Evolutionary conservation across 1,140 invertebrate genomes (phyloP).

Genomic region (Halictus rubicundus): DNA sequence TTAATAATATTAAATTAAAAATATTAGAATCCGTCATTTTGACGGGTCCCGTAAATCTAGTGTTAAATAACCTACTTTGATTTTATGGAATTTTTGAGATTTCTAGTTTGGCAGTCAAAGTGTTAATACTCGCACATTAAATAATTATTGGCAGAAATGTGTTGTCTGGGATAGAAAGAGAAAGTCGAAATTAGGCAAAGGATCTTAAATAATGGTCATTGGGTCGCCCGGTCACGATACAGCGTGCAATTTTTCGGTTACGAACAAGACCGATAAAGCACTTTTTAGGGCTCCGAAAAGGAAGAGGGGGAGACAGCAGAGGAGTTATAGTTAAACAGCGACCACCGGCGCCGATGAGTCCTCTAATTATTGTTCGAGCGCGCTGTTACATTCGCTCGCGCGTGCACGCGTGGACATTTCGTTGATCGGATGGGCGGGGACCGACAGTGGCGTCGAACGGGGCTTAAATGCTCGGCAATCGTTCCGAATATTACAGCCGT

Average conservation of each 20-base stretch:
- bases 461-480: conserved; percentile 54
- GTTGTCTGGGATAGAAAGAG: too few relatives aligned
- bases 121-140: too few relatives aligned
- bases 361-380: conserved; percentile 62
- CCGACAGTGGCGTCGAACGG: conserved; percentile 32
- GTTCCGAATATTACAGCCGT: conserved; percentile 54
- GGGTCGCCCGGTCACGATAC: too few relatives aligned
- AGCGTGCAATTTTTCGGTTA: background rate
- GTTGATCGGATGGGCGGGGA: conserved; percentile 2
- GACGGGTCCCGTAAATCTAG: too few relatives aligned
- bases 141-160: too few relatives aligned
- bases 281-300: background rate
- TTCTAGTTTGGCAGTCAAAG: too few relatives aligned
- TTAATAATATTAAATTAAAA: too few relatives aligned
- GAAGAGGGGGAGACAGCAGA: background rate
- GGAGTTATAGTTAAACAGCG: conserved; percentile 43
- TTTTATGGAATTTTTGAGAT: too few relatives aligned
- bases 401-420: conserved; percentile 31
- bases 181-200: too few relatives aligned
- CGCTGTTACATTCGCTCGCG: conserved; percentile 11
- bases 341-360: conserved; percentile 56
- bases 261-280: conserved; percentile 9
- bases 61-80: too few relatives aligned
- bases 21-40: too few relatives aligned
- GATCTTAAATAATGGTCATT: too few relatives aligned